Conservation (phyloP, 2,797 vertebrate genomes). For the Huso huso region DNA sequence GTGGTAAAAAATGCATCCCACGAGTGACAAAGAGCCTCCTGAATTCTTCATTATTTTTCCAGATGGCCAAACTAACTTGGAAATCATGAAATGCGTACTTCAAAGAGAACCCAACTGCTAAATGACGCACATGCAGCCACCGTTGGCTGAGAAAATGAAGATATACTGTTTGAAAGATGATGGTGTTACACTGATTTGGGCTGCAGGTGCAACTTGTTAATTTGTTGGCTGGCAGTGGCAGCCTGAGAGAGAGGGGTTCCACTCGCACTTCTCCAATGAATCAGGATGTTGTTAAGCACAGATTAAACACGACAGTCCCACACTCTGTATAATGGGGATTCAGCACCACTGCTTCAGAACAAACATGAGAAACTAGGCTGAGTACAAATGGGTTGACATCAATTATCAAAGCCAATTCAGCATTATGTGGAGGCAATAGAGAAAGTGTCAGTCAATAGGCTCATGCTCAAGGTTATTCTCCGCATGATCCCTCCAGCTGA, state of each 20-base stretch:
- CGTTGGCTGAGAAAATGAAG: slow-evolving; percentile 29
- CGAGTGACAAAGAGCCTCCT: slow-evolving; percentile 30
- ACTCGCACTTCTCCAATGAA: background rate
- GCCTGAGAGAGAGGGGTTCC: background rate
- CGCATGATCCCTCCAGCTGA: slow-evolving; percentile 9
- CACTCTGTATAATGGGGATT: slow-evolving; percentile 20
- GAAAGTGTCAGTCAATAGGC: slow-evolving; percentile 20
- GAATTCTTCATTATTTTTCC: slow-evolving; percentile 59
- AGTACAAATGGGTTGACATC: slow-evolving; percentile 23
- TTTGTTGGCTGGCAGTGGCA: slow-evolving; percentile 20
- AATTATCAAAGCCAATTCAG: slow-evolving; percentile 23
- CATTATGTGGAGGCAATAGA: slow-evolving; percentile 20
- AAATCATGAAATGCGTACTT: slow-evolving; percentile 43
- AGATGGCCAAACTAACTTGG: slow-evolving; percentile 47
- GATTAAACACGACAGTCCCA: slow-evolving; percentile 20
- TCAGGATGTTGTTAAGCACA: background rate
- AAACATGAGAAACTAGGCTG: slow-evolving; percentile 16
- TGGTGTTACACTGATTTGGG: slow-evolving; percentile 17
- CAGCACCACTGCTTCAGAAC: slow-evolving; percentile 13
- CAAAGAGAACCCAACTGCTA: slow-evolving; percentile 52
- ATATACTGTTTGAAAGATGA: slow-evolving; percentile 22
- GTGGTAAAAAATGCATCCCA: too few species aligned
- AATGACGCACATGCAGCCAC: slow-evolving; percentile 35
- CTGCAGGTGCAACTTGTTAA: slow-evolving; percentile 42
- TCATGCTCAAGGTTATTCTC: slow-evolving; percentile 21